Evolutionary conservation across 2,888 invertebrate genomes (phyloP).

Genomic region (Euclidia mi): DNA sequence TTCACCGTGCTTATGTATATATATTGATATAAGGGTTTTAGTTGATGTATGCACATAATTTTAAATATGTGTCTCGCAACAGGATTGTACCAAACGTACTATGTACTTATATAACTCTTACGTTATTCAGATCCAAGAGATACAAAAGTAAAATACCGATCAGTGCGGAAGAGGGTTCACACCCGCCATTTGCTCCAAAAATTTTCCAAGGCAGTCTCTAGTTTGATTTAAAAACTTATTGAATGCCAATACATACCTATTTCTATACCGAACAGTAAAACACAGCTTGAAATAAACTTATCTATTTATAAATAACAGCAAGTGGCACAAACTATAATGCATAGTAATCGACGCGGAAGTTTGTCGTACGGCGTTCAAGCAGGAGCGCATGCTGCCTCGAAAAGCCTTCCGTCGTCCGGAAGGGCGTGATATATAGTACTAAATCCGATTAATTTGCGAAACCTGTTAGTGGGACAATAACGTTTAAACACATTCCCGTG

Average conservation of each 20-base stretch:
- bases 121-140: too few relatives aligned
- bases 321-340: conserved; percentile 14
- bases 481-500: conserved; percentile 77
- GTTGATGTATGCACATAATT: too few relatives aligned
- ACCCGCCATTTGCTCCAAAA: too few relatives aligned
- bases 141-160: too few relatives aligned
- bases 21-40: too few relatives aligned
- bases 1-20: not conserved
- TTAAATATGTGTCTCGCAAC: too few relatives aligned
- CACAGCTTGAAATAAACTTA: not conserved
- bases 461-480: conserved; percentile 78
- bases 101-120: too few relatives aligned
- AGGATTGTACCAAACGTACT: too few relatives aligned
- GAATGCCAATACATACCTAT: too few relatives aligned
- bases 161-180: too few relatives aligned
- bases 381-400: conserved; percentile 52
- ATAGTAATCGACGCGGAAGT: conserved; percentile 52
- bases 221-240: too few relatives aligned
- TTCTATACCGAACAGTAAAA: not conserved
- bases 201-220: too few relatives aligned
- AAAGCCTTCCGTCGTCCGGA: conserved; percentile 66
- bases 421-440: conserved; percentile 70
- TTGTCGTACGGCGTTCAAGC: conserved; percentile 10
- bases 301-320: not conserved
- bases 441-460: conserved; percentile 83